Base-by-base conservation (phyloP, 2,888 invertebrate genomes). In the Rapana venosa region DNA sequence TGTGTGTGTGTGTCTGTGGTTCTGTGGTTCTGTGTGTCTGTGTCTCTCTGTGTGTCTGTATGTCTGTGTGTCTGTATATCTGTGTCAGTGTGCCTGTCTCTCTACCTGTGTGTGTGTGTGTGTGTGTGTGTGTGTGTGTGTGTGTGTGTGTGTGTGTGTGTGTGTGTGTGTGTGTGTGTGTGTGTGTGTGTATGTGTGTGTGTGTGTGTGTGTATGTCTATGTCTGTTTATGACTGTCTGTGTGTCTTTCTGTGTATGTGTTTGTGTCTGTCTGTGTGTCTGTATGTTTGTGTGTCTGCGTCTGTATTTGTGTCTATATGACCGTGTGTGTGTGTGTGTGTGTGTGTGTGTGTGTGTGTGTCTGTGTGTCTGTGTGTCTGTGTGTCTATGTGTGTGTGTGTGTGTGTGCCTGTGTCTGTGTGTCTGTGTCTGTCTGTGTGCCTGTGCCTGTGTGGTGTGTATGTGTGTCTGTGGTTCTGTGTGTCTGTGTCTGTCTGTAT, bases 191-290 rank as follows among this genome's bases (percentile, higher is more conserved):
- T 83, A 35, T 47, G 35, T 47, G 83, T 83, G 35, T 83, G 35
- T 83, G 35, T 81, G 83, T 83, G 35, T 83, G 83, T 83, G 83
- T 83, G 83, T 83, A 6, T 83, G 83, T 83, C 32, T 83, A 35
- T 83, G 35, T 83, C 32, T 83, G 35, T 83, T 30, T 13, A 35
- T 83, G 83, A 0, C 11, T 83, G 83, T 83, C 11, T 83, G 83
- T 83, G 35, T 83, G 35, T 83, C 11, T 83, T 30, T 83, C 32
- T 83, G 83, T 83, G 35, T 83, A 35, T 47, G 35, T 83, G 20
- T 83, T 30, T 83, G 83, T 83, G 36, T 83, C 15, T 83, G 36
- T 83, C 15, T 83, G 36, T 83, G 83, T 36, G 22, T 83, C 15
- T 83, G 26, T 83, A 17, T 83, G 36, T 47, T 11, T 36, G 83